phyloP scores from a whole-genome alignment of 1,140 invertebrate species.

The Amphibalanus amphitrite region DNA sequence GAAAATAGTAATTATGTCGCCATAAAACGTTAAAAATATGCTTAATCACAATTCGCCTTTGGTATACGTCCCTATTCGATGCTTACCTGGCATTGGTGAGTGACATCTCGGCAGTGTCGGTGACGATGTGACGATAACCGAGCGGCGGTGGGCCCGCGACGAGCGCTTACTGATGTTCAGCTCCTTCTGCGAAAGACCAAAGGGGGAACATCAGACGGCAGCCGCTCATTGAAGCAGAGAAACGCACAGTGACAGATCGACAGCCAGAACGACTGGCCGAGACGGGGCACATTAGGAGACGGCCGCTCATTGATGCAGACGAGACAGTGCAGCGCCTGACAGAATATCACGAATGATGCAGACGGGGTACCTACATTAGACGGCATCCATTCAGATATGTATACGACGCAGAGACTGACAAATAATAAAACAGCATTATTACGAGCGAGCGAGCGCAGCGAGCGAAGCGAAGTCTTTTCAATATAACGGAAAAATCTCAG shows the following conservation, averaged over 20 bases:
- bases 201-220: background rate
- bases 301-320: background rate
- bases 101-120: slow-evolving; percentile 59
- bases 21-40: no score
- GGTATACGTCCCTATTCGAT: background rate
- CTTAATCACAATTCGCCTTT: no score
- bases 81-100: slow-evolving; percentile 45
- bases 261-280: background rate
- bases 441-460: no score
- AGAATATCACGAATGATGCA: no score
- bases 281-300: background rate
- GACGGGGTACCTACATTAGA: no score
- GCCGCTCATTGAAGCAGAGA: background rate
- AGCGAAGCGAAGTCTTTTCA: no score
- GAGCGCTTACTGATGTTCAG: slow-evolving; percentile 35
- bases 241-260: background rate
- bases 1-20: no score
- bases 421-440: no score
- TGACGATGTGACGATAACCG: slow-evolving; percentile 45
- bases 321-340: background rate
- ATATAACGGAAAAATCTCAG: no score
- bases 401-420: no score
- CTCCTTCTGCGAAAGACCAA: slow-evolving; percentile 38
- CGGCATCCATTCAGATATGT: no score
- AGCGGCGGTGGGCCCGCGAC: slow-evolving; percentile 41